Evolutionary conservation across 2,113 vertebrate species (phyloP).

Genomic region (Triplophysa tibetana): DNA sequence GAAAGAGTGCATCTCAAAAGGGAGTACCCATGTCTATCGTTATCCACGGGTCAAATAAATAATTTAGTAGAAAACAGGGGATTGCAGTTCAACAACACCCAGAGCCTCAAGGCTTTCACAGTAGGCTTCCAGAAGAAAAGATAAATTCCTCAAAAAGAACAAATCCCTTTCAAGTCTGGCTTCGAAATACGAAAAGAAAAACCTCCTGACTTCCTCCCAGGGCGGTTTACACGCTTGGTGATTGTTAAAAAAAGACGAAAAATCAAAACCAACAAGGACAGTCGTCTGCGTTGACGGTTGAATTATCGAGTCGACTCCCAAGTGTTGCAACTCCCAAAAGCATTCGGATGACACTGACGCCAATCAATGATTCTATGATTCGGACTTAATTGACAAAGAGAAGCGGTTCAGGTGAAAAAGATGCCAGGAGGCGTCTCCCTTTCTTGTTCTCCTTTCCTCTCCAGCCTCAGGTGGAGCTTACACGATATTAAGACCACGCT

Average conservation of each 20-base stretch:
- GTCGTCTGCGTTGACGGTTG: constrained; percentile 8
- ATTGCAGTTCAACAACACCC: constrained; percentile 1
- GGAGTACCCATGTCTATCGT: constrained; percentile 60
- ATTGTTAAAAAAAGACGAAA: constrained; percentile 14
- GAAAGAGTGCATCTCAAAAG: constrained; percentile 72
- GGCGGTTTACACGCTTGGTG: constrained; percentile 26
- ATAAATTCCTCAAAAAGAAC: constrained; percentile 46
- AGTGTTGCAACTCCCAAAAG: constrained; percentile 39
- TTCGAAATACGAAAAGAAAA: constrained; percentile 36
- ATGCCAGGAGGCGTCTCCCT: constrained; percentile 69
- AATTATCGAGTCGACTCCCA: constrained; percentile 24
- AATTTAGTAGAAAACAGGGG: constrained; percentile 31
- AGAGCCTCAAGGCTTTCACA: constrained; percentile 23
- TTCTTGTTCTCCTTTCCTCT: constrained; percentile 13
- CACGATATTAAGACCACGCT: constrained; percentile 68
- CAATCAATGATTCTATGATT: constrained; percentile 39
- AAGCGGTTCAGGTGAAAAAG: constrained; percentile 69
- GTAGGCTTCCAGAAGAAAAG: constrained; percentile 46
- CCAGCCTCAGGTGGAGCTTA: constrained; percentile 73
- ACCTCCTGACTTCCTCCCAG: constrained; percentile 9
- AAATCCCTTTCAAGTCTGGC: constrained; percentile 41
- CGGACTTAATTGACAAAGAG: constrained; percentile 30
- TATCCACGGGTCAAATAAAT: constrained; percentile 58
- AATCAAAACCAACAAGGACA: constrained; percentile 6
- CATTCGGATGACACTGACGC: constrained; percentile 20